phyloP scores from a whole-genome alignment of 2,797 vertebrate genomes.

The Chiropotes sagulatus region DNA sequence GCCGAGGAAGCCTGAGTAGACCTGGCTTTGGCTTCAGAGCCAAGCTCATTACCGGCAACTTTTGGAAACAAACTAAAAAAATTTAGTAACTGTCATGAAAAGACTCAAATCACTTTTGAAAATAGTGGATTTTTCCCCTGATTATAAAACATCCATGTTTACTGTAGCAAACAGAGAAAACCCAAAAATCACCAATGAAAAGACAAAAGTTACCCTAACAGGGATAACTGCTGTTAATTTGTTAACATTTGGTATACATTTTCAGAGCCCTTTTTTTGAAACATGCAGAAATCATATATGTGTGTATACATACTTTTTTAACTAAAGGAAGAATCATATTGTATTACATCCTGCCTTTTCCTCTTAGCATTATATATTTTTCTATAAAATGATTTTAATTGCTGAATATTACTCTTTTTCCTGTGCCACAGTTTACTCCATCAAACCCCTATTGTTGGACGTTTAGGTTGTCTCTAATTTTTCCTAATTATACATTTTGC shows the following conservation, averaged over 20 bases:
- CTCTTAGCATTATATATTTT: constrained; percentile 24
- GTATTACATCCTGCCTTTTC: constrained; percentile 12
- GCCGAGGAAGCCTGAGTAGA: background rate
- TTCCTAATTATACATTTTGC: constrained; percentile 33
- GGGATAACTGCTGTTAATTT: background rate
- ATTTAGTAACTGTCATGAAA: background rate
- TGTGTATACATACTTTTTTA: background rate
- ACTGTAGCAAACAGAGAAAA: background rate
- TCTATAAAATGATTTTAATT: constrained; percentile 59
- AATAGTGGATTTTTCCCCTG: background rate
- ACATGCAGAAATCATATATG: background rate
- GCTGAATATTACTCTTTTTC: constrained; percentile 53
- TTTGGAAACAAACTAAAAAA: background rate
- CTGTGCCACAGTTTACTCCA: constrained; percentile 36
- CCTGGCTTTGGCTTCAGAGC: background rate
- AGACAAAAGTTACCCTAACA: constrained; percentile 2
- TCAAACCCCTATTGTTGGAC: constrained; percentile 53
- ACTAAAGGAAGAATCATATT: background rate
- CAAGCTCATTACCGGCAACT: constrained; percentile 35
- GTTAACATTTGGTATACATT: background rate
- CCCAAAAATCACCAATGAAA: background rate
- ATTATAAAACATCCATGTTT: background rate
- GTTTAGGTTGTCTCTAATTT: constrained; percentile 50
- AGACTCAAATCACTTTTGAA: background rate
- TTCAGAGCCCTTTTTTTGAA: background rate